Evolutionary conservation across 2,113 vertebrate genomes (phyloP).

Genomic region (Stercorarius parasiticus): DNA sequence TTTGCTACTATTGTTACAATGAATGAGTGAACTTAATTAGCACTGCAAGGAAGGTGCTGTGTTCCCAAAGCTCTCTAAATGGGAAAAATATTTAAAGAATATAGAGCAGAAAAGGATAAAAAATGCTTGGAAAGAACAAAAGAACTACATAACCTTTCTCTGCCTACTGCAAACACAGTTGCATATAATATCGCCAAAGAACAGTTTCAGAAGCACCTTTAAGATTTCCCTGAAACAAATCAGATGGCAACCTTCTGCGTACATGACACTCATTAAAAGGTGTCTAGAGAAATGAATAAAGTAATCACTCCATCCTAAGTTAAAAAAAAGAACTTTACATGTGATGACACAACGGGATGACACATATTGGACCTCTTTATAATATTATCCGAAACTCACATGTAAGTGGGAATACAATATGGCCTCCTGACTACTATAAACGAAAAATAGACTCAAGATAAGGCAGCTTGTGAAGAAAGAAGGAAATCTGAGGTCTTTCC

Average conservation of each 20-base stretch:
- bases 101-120: not conserved
- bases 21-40: slow-evolving; percentile 66
- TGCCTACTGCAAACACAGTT: not conserved
- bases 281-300: not conserved
- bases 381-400: not conserved
- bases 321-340: not conserved
- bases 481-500: not conserved
- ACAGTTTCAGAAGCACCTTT: not conserved
- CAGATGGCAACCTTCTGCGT: not conserved
- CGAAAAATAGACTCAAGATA: not conserved
- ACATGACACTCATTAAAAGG: not conserved
- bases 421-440: not conserved
- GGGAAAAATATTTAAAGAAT: slow-evolving; percentile 33
- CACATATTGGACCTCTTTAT: not conserved
- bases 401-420: not conserved
- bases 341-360: not conserved
- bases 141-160: not conserved
- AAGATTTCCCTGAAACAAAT: not conserved
- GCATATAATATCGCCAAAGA: not conserved
- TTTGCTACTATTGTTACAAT: slow-evolving; percentile 51
- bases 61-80: slow-evolving; percentile 19
- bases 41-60: not conserved
- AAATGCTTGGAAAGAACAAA: slow-evolving; percentile 22
- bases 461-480: not conserved
- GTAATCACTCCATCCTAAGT: not conserved